phyloP scores from a whole-genome alignment of 2,113 vertebrate species.

The Aptenodytes forsteri region DNA sequence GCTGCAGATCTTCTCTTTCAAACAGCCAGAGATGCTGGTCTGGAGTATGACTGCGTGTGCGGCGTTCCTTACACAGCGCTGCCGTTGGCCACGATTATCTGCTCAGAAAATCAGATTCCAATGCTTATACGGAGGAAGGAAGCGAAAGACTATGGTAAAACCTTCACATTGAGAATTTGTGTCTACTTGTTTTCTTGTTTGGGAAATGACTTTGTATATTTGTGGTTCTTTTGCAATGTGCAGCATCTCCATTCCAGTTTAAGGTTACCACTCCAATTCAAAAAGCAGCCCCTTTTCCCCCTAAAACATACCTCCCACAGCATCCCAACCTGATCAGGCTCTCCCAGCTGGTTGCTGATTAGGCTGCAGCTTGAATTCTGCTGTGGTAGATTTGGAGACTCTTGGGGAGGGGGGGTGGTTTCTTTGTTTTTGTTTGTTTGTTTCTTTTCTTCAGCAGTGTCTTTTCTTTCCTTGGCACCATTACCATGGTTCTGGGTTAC shows the following conservation, averaged over 20 bases:
- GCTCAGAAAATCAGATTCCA: constrained; percentile 78
- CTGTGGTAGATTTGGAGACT: background rate
- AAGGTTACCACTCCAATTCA: background rate
- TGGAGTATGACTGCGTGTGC: constrained; percentile 82
- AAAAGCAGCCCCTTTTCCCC: background rate
- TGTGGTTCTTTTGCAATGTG: background rate
- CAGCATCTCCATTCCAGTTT: background rate
- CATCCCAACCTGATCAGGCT: background rate
- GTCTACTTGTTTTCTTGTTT: background rate
- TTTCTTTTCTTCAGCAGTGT: background rate
- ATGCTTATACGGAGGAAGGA: constrained; percentile 96
- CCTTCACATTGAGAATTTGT: background rate
- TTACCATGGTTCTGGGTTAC: background rate
- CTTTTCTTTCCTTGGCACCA: fast-evolving
- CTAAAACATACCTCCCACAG: fast-evolving
- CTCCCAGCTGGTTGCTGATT: background rate
- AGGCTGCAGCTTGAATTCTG: background rate
- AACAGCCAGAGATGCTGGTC: constrained; percentile 60
- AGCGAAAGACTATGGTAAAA: constrained; percentile 89
- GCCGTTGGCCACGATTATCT: constrained; percentile 89
- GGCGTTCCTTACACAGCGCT: constrained; percentile 94
- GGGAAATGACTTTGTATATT: background rate
- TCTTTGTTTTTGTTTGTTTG: background rate
- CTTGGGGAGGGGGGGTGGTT: no score
- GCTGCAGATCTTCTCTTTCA: constrained; percentile 83